phyloP scores from a whole-genome alignment of 2,888 invertebrate genomes.

The Carpatolechia fugitivella region DNA sequence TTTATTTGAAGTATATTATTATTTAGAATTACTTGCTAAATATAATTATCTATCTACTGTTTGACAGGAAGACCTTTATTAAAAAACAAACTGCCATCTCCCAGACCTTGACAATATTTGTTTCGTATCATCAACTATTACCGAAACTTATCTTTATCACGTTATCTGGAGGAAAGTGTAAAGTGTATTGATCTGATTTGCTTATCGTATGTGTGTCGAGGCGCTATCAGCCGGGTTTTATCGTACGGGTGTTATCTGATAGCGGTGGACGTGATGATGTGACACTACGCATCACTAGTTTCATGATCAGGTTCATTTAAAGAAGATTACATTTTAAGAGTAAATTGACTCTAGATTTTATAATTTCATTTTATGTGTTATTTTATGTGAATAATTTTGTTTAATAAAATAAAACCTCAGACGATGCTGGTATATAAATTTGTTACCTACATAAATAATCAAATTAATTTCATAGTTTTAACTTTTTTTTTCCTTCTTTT shows the following conservation, averaged over 20 bases:
- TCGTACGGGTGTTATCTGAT: constrained; percentile 1
- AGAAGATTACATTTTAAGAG: too few species aligned
- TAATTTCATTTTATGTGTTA: too few species aligned
- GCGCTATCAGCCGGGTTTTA: not conserved
- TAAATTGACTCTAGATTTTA: too few species aligned
- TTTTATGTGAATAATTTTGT: too few species aligned
- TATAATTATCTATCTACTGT: too few species aligned
- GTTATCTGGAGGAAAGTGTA: constrained; percentile 14
- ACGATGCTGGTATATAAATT: too few species aligned
- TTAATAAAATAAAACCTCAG: too few species aligned
- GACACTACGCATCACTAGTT: not conserved
- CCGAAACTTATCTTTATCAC: constrained; percentile 11
- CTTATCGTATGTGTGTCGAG: constrained; percentile 14
- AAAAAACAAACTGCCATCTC: not conserved
- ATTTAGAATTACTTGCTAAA: too few species aligned
- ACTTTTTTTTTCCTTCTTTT: too few species aligned
- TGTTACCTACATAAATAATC: too few species aligned
- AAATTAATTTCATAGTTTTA: too few species aligned
- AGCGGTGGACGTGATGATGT: not conserved
- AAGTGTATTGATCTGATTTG: constrained; percentile 19
- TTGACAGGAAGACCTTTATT: not conserved
- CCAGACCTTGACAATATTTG: constrained; percentile 7
- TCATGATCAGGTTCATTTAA: not conserved
- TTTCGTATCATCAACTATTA: constrained; percentile 10
- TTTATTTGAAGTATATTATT: too few species aligned